A percentile compares a stretch with the other conserved stretches of the same genome.
Evolutionary conservation across 2,797 vertebrate species (phyloP).

Genomic region (Emydoidea blandingii): DNA sequence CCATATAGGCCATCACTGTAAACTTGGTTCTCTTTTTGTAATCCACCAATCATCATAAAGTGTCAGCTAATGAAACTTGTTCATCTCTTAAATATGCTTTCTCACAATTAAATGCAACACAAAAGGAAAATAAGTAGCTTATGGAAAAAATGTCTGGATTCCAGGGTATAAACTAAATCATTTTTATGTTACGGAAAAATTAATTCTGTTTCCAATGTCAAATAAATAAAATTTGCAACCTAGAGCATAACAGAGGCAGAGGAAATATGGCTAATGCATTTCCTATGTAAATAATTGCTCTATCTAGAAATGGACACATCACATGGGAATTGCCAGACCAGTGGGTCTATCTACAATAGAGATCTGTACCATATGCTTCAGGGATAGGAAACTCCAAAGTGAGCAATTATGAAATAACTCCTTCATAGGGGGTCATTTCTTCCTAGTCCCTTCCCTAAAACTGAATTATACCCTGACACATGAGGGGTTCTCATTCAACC

Average conservation of each 20-base stretch:
- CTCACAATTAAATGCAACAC: neutral
- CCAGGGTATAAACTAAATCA: neutral
- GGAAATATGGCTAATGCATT: neutral
- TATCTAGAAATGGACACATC: neutral
- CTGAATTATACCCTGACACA: neutral
- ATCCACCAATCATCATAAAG: neutral
- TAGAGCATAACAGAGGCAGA: neutral
- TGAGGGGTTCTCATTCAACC: neutral
- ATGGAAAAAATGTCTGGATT: neutral
- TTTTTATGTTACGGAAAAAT: neutral
- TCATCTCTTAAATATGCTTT: neutral
- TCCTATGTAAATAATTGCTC: neutral
- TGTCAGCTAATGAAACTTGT: neutral
- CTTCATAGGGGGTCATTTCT: neutral
- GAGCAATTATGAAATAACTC: neutral
- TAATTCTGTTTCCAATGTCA: neutral
- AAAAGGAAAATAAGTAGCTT: neutral
- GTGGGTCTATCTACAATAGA: neutral
- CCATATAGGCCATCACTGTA: neutral
- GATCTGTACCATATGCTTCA: neutral
- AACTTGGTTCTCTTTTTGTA: neutral
- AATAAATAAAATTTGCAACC: neutral
- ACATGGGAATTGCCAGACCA: neutral
- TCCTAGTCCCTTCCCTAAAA: neutral
- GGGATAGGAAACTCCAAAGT: neutral